Evolutionary conservation across 2,113 vertebrate species (phyloP).

Genomic region (Ciconia boyciana): DNA sequence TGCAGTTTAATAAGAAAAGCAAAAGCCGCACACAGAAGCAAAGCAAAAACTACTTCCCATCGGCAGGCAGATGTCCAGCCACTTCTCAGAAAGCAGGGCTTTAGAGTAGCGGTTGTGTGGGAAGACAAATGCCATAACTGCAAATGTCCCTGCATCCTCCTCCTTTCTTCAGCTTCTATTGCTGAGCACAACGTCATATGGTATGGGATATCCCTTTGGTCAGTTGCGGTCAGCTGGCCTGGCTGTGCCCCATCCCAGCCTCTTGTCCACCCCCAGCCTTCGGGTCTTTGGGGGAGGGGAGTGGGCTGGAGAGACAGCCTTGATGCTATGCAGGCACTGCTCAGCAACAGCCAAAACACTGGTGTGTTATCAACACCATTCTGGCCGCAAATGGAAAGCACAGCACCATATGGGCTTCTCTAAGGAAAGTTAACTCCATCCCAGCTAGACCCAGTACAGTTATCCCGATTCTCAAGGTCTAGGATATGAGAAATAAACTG

Average conservation of each 20-base stretch:
- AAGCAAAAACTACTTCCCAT: not conserved
- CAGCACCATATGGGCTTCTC: not conserved
- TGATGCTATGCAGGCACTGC: not conserved
- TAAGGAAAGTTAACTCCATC: not conserved
- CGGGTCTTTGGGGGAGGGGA: accelerated
- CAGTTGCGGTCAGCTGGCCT: not conserved
- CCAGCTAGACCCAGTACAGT: not conserved
- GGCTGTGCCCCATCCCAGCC: not conserved
- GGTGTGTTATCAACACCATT: not conserved
- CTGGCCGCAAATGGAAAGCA: not conserved
- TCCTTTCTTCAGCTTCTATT: not conserved
- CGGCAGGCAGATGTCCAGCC: not conserved
- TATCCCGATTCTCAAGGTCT: not conserved
- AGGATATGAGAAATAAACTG: not conserved
- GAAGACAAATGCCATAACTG: not conserved
- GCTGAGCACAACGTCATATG: not conserved
- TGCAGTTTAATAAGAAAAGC: not conserved
- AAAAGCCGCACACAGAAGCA: not conserved
- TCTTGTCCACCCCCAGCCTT: not conserved
- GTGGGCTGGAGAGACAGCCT: not conserved
- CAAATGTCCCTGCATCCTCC: no score
- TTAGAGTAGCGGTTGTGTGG: not conserved
- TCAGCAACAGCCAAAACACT: not conserved
- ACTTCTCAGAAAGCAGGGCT: not conserved
- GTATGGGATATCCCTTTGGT: not conserved